Percentiles rank a stretch among this genome's conserved stretches.
Conservation (phyloP, 1,140 invertebrate species). For the Drosophila auraria region DNA sequence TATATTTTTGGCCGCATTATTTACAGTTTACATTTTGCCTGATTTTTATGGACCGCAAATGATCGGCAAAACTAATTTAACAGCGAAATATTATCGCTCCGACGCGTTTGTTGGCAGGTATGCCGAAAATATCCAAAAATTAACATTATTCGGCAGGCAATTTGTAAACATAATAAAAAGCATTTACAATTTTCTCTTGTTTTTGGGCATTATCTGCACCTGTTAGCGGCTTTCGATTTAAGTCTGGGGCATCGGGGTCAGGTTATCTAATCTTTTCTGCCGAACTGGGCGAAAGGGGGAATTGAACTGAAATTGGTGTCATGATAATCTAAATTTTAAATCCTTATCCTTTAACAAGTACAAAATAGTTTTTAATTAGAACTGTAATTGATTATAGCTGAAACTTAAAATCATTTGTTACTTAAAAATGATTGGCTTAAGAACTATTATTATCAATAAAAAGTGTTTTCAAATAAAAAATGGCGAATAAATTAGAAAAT, state of each 20-base stretch:
- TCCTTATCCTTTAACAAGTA: background rate
- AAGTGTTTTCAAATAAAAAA: no score
- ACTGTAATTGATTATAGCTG: background rate
- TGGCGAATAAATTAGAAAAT: no score
- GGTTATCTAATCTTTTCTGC: conserved; percentile 5
- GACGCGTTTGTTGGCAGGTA: conserved; percentile 16
- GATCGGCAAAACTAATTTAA: conserved; percentile 59
- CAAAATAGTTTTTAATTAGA: background rate
- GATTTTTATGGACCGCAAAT: conserved; percentile 44
- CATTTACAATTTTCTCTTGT: background rate
- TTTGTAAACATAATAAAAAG: conserved; percentile 52
- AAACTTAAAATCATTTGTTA: background rate
- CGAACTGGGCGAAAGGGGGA: conserved; percentile 12
- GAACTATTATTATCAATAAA: no score
- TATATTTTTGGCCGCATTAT: conserved; percentile 23
- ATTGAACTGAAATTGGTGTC: background rate
- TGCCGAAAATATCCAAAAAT: conserved; percentile 14
- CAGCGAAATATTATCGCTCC: conserved; percentile 54
- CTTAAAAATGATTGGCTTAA: background rate
- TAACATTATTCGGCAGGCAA: conserved; percentile 21
- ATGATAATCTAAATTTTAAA: no score
- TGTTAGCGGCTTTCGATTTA: conserved; percentile 15
- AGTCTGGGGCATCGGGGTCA: background rate
- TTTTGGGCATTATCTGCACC: conserved; percentile 26
- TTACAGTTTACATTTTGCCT: conserved; percentile 39